Conservation (phyloP, 2,113 vertebrate genomes). For the Madoqua kirkii region DNA sequence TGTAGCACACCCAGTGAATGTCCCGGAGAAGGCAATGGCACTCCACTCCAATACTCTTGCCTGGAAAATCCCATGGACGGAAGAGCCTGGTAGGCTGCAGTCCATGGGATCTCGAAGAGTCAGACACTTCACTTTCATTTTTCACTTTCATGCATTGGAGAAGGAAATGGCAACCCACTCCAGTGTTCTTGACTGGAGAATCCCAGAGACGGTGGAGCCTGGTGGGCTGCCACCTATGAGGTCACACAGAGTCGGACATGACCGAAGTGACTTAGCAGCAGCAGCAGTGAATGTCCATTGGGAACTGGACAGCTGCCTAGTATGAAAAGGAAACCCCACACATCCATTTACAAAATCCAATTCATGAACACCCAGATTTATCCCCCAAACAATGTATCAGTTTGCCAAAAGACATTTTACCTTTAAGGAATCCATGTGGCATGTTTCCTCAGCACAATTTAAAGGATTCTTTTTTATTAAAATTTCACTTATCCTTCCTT, state of each 20-base stretch:
- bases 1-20: neutral
- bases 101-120: neutral
- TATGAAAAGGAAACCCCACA: neutral
- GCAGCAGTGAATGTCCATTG: neutral
- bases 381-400: neutral
- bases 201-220: too few relatives aligned
- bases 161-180: too few relatives aligned
- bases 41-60: neutral
- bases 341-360: conserved; percentile 14
- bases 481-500: neutral
- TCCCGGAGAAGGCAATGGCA: neutral
- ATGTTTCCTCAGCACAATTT: neutral
- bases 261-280: too few relatives aligned
- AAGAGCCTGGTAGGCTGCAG: neutral
- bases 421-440: neutral
- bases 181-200: too few relatives aligned
- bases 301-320: neutral
- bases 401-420: neutral
- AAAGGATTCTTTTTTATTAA: conserved; percentile 24
- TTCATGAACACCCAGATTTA: conserved; percentile 26
- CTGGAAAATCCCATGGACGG: neutral
- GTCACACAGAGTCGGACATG: too few relatives aligned
- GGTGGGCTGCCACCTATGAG: too few relatives aligned
- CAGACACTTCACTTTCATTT: too few relatives aligned
- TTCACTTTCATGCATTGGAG: too few relatives aligned